These are phyloP conservation scores for Oxytorus armatus DNA, from an alignment of 2,888 invertebrate species.

Conservation along the genomic window DNA sequence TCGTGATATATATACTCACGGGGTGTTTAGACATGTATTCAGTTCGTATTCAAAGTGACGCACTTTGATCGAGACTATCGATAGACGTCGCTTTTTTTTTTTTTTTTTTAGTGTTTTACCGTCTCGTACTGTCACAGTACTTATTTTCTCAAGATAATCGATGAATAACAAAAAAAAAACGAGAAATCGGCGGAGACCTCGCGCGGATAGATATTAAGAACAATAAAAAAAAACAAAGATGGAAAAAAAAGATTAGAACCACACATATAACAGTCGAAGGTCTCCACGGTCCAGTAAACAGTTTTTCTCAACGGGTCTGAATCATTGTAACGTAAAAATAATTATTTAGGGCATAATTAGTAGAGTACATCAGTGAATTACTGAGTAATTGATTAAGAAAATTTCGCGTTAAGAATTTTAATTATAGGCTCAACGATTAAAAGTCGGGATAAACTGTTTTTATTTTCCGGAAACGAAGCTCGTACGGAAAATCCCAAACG, in stretches of 20 bases:
- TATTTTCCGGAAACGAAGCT: too few relatives aligned
- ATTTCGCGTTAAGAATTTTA: background rate
- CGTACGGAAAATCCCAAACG: too few relatives aligned
- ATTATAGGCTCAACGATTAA: background rate
- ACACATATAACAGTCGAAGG: constrained; percentile 52
- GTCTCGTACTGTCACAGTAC: background rate
- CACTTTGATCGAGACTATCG: constrained; percentile 64
- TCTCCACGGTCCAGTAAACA: constrained; percentile 42
- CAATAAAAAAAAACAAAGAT: constrained; percentile 1
- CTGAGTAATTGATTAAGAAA: background rate
- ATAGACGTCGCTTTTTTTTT: constrained; percentile 51
- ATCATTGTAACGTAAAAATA: constrained; percentile 2
- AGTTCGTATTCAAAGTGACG: constrained; percentile 66
- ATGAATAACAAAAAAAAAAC: constrained; percentile 23
- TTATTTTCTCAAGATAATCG: constrained; percentile 21
- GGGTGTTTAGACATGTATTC: constrained; percentile 60
- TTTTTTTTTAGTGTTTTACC: constrained; percentile 3
- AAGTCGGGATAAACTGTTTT: background rate
- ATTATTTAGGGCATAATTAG: background rate
- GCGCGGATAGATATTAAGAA: constrained; percentile 11
- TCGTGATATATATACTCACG: background rate
- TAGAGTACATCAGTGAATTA: too few relatives aligned
- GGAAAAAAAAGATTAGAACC: constrained; percentile 18
- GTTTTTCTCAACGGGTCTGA: constrained; percentile 35
- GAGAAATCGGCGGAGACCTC: constrained; percentile 57